These are phyloP conservation scores for Paracanthobrama guichenoti DNA, from an alignment of 2,113 vertebrate genomes.

Conservation along the genomic window DNA sequence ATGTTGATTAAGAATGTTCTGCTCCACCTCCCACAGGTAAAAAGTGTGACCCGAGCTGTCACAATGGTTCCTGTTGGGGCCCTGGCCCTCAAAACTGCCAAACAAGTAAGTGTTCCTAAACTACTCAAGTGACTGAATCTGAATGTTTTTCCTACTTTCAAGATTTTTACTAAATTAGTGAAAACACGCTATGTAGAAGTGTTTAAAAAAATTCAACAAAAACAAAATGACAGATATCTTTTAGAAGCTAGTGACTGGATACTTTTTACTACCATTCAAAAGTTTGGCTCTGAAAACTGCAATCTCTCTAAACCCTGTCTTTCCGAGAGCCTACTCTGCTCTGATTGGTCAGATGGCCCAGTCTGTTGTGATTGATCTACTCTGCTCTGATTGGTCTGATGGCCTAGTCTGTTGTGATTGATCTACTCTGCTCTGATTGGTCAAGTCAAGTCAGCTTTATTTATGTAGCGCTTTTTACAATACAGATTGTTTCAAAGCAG, in stretches of 20 bases:
- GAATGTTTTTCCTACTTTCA: neutral
- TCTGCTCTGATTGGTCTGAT: no score
- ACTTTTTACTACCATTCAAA: neutral
- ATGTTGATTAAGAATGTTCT: neutral
- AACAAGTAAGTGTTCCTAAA: conserved; percentile 78
- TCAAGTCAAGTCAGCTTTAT: no score
- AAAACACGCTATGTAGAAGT: neutral
- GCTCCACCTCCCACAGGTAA: conserved; percentile 75
- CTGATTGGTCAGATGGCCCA: no score
- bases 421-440: no score
- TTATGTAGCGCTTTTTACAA: no score
- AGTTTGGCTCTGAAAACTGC: neutral
- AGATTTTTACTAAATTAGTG: neutral
- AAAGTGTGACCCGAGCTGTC: conserved; percentile 82
- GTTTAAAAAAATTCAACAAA: neutral
- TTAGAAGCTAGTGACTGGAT: neutral
- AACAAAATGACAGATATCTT: neutral
- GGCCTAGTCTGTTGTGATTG: no score
- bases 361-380: no score
- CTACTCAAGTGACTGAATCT: neutral
- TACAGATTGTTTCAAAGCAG: no score
- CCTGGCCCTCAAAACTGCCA: conserved; percentile 87
- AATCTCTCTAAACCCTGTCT: neutral
- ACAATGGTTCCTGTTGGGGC: conserved; percentile 89
- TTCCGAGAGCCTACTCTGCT: no score